Percentiles rank a stretch among this genome's conserved stretches.
Evolutionary conservation across 1,140 invertebrate species (phyloP).

Genomic region (Thaumetopoea pityocampa): DNA sequence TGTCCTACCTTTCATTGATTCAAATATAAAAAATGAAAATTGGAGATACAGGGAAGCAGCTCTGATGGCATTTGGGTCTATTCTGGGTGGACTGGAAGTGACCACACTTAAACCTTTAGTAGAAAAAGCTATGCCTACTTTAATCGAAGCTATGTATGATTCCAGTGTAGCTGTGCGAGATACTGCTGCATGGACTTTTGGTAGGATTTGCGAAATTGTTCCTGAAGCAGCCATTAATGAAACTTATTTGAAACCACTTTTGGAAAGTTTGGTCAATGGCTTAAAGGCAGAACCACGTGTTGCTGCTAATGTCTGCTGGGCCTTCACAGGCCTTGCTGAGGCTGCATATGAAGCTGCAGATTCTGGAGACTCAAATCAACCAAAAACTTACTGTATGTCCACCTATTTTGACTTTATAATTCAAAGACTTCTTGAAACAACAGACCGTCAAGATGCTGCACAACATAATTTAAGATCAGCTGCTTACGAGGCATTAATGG

Average conservation of each 20-base stretch:
- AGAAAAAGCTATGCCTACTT: slow-evolving; percentile 95
- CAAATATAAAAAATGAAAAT: slow-evolving; percentile 94
- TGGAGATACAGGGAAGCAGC: slow-evolving; percentile 98
- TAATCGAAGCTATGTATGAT: slow-evolving; percentile 97
- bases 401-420: slow-evolving; percentile 96
- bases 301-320: slow-evolving; percentile 99
- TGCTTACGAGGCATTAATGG: slow-evolving; percentile 99
- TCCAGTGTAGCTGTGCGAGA: slow-evolving; percentile 94
- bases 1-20: slow-evolving; percentile 97
- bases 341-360: slow-evolving; percentile 93
- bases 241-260: slow-evolving; percentile 87
- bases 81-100: slow-evolving; percentile 94
- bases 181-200: slow-evolving; percentile 98
- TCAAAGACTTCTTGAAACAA: slow-evolving; percentile 92
- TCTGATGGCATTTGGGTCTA: slow-evolving; percentile 98
- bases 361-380: slow-evolving; percentile 84
- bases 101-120: slow-evolving; percentile 93
- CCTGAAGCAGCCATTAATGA: slow-evolving; percentile 97
- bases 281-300: slow-evolving; percentile 95
- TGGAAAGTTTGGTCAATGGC: slow-evolving; percentile 93
- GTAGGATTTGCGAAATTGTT: slow-evolving; percentile 97
- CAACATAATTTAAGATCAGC: slow-evolving; percentile 96
- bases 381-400: slow-evolving; percentile 95
- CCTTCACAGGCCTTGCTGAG: slow-evolving; percentile 97
- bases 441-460: slow-evolving; percentile 91